Evolutionary conservation across 2,113 vertebrate species (phyloP).

Genomic region (Mesocricetus auratus): DNA sequence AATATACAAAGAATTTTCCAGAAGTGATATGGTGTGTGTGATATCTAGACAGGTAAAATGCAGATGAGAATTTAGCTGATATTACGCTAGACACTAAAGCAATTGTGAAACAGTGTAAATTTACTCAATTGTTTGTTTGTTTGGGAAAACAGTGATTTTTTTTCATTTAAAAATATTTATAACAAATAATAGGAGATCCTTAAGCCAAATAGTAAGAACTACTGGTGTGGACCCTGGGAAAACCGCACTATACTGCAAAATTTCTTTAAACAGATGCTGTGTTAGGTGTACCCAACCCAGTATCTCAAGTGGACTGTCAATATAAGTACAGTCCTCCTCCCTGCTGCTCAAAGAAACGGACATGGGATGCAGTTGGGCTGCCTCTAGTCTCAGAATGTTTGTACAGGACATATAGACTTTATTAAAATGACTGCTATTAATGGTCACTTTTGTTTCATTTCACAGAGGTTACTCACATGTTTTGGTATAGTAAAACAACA

Average conservation of each 20-base stretch:
- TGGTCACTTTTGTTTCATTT: slow-evolving; percentile 50
- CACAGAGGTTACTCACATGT: not conserved
- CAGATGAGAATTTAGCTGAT: not conserved
- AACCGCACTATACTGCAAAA: no score
- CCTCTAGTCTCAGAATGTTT: not conserved
- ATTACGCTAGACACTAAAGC: not conserved
- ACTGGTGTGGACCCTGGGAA: not conserved
- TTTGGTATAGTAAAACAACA: not conserved
- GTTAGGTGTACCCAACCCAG: no score
- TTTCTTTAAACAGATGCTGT: not conserved
- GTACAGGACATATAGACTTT: not conserved
- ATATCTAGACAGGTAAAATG: not conserved
- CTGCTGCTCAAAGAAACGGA: not conserved
- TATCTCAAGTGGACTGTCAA: not conserved
- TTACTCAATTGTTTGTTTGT: not conserved
- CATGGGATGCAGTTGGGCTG: not conserved
- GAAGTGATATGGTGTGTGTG: not conserved
- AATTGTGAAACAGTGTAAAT: not conserved
- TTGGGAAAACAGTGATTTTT: slow-evolving; percentile 39
- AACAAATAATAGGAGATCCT: slow-evolving; percentile 10
- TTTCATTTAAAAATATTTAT: slow-evolving; percentile 47
- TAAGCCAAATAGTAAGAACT: not conserved
- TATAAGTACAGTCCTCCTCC: not conserved
- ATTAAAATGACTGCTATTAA: not conserved
- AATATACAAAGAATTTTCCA: not conserved